These are phyloP conservation scores for Ailuropoda melanoleuca DNA, from an alignment of 2,113 vertebrate species.

Conservation along the genomic window DNA sequence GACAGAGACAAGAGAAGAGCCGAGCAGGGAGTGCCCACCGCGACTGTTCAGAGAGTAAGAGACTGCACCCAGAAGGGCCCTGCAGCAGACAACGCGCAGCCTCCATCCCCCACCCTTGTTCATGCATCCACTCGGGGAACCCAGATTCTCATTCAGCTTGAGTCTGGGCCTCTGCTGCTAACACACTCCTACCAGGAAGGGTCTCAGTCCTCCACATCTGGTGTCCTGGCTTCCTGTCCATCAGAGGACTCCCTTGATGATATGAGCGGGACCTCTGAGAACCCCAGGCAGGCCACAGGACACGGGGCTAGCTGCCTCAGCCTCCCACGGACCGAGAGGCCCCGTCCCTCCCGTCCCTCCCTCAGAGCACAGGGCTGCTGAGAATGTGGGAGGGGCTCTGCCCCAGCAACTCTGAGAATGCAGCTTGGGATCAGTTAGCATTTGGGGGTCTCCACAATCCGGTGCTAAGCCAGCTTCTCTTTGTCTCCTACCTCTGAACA, in stretches of 20 bases:
- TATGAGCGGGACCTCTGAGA: background rate
- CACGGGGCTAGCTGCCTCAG: background rate
- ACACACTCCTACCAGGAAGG: background rate
- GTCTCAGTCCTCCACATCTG: background rate
- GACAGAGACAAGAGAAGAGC: background rate
- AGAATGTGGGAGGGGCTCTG: background rate
- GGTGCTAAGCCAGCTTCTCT: background rate
- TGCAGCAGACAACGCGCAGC: background rate
- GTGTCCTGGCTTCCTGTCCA: background rate
- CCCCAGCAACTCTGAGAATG: background rate
- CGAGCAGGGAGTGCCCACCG: background rate
- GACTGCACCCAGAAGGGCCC: background rate
- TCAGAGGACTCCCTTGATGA: background rate
- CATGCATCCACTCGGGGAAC: background rate
- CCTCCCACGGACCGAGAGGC: background rate
- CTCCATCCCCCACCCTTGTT: background rate
- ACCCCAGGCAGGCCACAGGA: background rate
- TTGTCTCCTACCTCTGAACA: background rate
- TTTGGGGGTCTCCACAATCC: no score
- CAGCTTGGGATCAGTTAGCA: background rate
- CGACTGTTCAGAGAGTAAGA: fast-evolving
- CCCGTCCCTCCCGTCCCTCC: background rate
- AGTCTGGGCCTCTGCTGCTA: background rate
- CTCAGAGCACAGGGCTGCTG: background rate
- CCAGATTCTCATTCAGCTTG: background rate